phyloP scores from a whole-genome alignment of 2,113 vertebrate species.

The Xenopus tropicalis region DNA sequence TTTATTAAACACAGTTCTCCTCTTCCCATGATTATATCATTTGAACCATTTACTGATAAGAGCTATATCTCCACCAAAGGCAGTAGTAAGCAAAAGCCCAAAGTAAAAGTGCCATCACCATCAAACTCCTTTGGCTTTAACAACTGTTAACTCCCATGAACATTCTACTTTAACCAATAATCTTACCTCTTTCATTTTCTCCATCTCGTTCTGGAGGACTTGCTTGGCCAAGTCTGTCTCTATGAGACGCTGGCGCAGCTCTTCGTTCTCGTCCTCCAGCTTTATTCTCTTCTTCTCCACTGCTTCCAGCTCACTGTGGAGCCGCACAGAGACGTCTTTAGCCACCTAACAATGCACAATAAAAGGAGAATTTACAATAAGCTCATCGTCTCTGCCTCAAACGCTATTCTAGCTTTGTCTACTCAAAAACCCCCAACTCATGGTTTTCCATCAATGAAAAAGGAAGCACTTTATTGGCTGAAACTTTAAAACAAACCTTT shows the following conservation, averaged over 20 bases:
- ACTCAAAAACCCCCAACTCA: neutral
- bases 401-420: neutral
- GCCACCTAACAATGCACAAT: constrained; percentile 73
- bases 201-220: constrained; percentile 92
- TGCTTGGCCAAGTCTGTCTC: constrained; percentile 94
- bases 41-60: too few species aligned
- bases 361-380: neutral
- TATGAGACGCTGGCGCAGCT: constrained; percentile 82
- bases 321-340: constrained; percentile 92
- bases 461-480: too few species aligned
- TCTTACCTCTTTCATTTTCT: constrained; percentile 86
- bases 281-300: constrained; percentile 88
- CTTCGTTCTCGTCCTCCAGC: constrained; percentile 93
- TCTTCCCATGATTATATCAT: too few species aligned
- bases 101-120: too few species aligned
- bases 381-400: neutral
- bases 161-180: too few species aligned
- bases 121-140: too few species aligned
- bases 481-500: too few species aligned
- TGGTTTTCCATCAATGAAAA: too few species aligned
- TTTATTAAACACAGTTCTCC: too few species aligned
- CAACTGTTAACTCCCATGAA: too few species aligned
- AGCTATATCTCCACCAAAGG: too few species aligned
- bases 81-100: too few species aligned
- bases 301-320: constrained; percentile 89